Evolutionary conservation across 2,113 vertebrate genomes (phyloP).

Genomic region (Phoenicopterus ruber): DNA sequence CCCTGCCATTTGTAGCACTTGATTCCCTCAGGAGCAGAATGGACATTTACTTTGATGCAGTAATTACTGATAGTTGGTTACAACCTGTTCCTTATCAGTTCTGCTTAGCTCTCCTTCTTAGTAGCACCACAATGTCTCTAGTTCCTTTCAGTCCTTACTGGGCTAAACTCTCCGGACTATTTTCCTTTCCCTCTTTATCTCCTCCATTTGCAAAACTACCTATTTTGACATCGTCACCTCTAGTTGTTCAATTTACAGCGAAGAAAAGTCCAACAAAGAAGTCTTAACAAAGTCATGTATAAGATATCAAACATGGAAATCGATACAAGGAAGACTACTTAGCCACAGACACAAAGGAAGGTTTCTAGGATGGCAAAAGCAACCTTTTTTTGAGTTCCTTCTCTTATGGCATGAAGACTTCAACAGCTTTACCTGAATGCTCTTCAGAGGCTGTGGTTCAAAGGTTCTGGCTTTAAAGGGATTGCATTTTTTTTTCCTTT

Average conservation of each 20-base stretch:
- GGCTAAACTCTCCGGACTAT: not conserved
- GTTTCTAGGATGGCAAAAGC: not conserved
- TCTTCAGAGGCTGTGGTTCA: conserved; percentile 23
- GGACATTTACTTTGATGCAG: not conserved
- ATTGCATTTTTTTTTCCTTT: not conserved
- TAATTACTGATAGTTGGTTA: not conserved
- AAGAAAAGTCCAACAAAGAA: not conserved
- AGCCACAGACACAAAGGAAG: not conserved
- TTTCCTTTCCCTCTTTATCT: not conserved
- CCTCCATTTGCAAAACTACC: not conserved
- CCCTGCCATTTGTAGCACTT: not conserved
- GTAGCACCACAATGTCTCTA: not conserved
- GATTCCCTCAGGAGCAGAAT: not conserved
- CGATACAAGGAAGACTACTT: not conserved
- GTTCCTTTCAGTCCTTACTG: not conserved
- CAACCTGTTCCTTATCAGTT: not conserved
- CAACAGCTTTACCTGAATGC: not conserved
- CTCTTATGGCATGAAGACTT: not conserved
- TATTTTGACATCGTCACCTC: not conserved
- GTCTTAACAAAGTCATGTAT: not conserved
- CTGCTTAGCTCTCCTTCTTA: not conserved
- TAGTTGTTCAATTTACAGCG: not conserved
- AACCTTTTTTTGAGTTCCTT: not conserved
- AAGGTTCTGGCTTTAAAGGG: conserved; percentile 33
- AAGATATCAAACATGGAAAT: not conserved